These are phyloP conservation scores for Myotis brandtii DNA, from an alignment of 2,113 vertebrate genomes.

Conservation along the genomic window DNA sequence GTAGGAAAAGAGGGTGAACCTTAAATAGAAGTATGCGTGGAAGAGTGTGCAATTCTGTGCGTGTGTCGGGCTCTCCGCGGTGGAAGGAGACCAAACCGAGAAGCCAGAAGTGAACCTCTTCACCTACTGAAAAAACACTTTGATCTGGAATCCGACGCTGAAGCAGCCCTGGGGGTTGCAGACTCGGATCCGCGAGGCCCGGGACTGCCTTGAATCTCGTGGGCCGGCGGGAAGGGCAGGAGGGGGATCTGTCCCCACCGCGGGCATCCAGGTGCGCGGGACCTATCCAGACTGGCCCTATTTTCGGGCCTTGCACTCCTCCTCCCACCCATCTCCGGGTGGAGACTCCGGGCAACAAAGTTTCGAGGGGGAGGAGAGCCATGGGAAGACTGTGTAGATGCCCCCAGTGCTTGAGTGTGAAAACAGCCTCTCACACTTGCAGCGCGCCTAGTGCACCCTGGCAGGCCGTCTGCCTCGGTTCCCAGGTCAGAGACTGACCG, in stretches of 20 bases:
- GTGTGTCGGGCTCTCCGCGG: background rate
- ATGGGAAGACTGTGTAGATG: background rate
- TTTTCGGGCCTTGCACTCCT: background rate
- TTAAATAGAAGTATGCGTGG: background rate
- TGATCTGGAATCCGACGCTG: slow-evolving; percentile 7
- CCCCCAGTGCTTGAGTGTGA: background rate
- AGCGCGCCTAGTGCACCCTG: background rate
- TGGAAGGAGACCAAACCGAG: slow-evolving; percentile 8
- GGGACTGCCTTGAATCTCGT: background rate
- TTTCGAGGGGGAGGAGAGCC: background rate
- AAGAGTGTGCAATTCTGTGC: background rate
- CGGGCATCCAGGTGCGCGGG: background rate
- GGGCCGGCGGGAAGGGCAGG: background rate
- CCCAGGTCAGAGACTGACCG: slow-evolving; percentile 60
- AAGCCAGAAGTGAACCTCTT: slow-evolving; percentile 48
- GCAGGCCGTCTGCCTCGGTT: background rate
- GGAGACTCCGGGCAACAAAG: background rate
- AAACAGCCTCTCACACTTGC: background rate
- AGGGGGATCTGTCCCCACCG: background rate
- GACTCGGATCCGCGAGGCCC: background rate
- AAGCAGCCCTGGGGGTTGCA: background rate
- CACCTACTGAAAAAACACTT: slow-evolving; percentile 31
- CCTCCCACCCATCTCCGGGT: background rate
- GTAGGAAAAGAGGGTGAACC: background rate
- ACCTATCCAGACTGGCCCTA: background rate